Conservation (phyloP, 1,140 invertebrate genomes). For the Stenopsyche tienmushanensis region DNA sequence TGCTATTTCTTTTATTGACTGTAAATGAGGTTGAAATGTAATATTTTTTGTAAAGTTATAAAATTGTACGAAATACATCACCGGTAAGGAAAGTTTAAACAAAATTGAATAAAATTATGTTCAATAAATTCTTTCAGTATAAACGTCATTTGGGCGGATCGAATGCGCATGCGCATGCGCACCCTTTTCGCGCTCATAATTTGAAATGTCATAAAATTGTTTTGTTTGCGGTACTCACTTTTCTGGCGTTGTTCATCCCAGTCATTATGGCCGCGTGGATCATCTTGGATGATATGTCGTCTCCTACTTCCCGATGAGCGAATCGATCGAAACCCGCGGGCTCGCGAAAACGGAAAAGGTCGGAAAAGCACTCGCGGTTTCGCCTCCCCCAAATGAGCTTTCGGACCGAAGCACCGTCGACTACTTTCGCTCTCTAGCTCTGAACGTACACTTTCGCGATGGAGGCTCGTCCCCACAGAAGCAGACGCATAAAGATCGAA, state of each 20-base stretch:
- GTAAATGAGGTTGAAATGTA: no score
- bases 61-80: neutral
- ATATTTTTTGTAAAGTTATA: neutral
- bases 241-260: conserved; percentile 32
- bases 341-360: neutral
- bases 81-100: no score
- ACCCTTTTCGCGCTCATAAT: neutral
- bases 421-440: no score
- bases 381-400: no score
- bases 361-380: neutral
- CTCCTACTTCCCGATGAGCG: neutral
- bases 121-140: neutral
- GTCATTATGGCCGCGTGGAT: conserved; percentile 37
- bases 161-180: no score
- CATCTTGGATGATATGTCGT: conserved; percentile 5
- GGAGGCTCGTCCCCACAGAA: no score
- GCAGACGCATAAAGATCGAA: neutral
- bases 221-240: conserved; percentile 15
- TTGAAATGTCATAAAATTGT: neutral
- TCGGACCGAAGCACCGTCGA: no score
- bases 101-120: no score
- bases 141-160: no score
- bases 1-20: no score
- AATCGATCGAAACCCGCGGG: neutral
- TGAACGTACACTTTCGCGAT: no score